Percentiles rank a stretch among this genome's conserved stretches.
phyloP scores from a whole-genome alignment of 2,797 vertebrate species.

The Pipistrellus pygmaeus region DNA sequence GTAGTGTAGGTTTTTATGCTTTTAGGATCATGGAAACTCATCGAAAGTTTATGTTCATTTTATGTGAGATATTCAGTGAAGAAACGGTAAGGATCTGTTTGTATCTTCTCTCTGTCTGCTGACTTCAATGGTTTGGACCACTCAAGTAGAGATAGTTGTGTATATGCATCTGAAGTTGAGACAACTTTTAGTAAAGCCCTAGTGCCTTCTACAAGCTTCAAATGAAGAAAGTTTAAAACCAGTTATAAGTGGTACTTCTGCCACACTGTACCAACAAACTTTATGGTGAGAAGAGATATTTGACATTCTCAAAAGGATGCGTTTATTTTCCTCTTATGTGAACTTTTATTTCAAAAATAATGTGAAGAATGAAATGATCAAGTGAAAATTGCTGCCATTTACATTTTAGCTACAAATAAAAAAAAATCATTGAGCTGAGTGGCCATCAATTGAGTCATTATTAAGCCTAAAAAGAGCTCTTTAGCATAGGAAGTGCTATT shows the following conservation, averaged over 20 bases:
- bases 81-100: background rate
- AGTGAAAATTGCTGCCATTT: slow-evolving; percentile 63
- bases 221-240: background rate
- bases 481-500: slow-evolving; percentile 64
- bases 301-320: slow-evolving; percentile 26
- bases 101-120: background rate
- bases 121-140: background rate
- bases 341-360: background rate
- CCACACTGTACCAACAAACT: slow-evolving; percentile 1
- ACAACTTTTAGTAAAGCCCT: background rate
- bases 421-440: slow-evolving; percentile 46
- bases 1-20: background rate
- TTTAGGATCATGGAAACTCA: background rate
- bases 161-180: background rate
- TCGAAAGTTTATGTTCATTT: background rate
- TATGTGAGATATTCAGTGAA: background rate
- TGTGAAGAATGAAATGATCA: slow-evolving; percentile 43
- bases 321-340: slow-evolving; percentile 55
- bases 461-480: slow-evolving; percentile 59
- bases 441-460: slow-evolving; percentile 64
- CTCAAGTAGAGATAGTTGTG: background rate
- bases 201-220: background rate
- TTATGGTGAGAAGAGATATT: background rate
- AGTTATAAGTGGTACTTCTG: background rate
- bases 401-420: slow-evolving; percentile 64